Conservation (phyloP, 2,797 vertebrate genomes). For the Paedocypris micromegethes region DNA sequence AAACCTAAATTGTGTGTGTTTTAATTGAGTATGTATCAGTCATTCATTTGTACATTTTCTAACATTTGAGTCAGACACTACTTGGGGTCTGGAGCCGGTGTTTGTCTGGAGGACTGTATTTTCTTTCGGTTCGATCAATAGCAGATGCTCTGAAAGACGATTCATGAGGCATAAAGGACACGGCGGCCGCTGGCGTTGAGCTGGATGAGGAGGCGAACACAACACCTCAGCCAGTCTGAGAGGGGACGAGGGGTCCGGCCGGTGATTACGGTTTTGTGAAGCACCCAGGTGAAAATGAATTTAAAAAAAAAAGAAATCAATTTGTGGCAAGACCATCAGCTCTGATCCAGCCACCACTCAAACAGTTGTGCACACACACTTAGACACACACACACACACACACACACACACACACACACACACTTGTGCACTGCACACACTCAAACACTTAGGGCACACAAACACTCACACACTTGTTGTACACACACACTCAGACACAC, state of each 20-base stretch:
- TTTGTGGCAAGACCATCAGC: constrained; percentile 37
- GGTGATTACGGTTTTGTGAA: constrained; percentile 64
- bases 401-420: no score
- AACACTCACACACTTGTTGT: no score
- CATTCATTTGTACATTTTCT: no score
- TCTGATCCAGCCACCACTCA: neutral
- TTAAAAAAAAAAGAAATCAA: constrained; percentile 57
- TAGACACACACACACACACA: no score
- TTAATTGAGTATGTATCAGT: no score
- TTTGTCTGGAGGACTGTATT: constrained; percentile 52
- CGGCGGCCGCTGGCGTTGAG: constrained; percentile 58
- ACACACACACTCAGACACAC: no score
- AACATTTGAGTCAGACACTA: no score
- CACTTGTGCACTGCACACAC: no score
- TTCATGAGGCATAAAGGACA: constrained; percentile 66
- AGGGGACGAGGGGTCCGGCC: constrained; percentile 33
- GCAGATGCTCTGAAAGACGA: constrained; percentile 57
- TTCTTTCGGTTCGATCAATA: constrained; percentile 68
- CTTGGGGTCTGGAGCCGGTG: neutral
- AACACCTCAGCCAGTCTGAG: constrained; percentile 59
- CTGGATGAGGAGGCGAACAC: constrained; percentile 65
- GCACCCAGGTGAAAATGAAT: constrained; percentile 61
- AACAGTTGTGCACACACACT: no score
- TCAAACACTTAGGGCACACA: no score
- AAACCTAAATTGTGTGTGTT: no score